Evolutionary conservation across 2,888 invertebrate species (phyloP), one percentile per base, ranked within the genome.

Genomic region (Oasisia sp.): DNA sequence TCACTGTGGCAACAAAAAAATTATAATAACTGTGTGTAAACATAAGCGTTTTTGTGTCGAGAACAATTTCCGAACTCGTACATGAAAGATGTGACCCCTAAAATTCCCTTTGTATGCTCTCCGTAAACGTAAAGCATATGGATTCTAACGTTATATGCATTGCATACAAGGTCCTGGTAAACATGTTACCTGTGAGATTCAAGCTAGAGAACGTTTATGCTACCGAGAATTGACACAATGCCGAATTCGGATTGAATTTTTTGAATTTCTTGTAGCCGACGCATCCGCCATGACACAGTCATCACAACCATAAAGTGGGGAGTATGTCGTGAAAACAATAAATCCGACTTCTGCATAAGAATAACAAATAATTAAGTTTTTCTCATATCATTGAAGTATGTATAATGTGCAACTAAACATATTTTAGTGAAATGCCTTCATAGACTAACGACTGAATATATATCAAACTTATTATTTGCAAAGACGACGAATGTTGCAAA

Each of bases 211-310:
- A 74, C 74, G 74, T 74, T 27, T 74, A 74, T 74, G 74, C 74
- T 74, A 74, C 14, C 27, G 74, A 19, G 27, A 74, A 74, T 74
- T 74, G 74, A 7, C 74, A 74, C 74, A 74, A 74, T 27, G 19
- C 19, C 7, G n/a, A 74, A 14, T 27, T 27, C 74, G 5, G 27
- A 74, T 74, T 27, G 74, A 19, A 74, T 74, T 74, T 74, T 74
- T n/a, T 14, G 19, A 74, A 27, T 74, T 74, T 74, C 74, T 19
- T 74, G 74, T 74, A 74, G 74, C 74, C 74, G 74, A 74, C 74
- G 74, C 74, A 74, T 74, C 74, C 74, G 74, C 74, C 74, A 74
- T 74, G 74, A 74, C 74, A 74, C 74, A 74, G 74, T 74, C 74
- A 74, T 74, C 74, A 74, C n/a, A 27, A 74, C 14, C 74, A 74